Base-by-base conservation (phyloP, 2,888 invertebrate species). In the Alcis repandata region DNA sequence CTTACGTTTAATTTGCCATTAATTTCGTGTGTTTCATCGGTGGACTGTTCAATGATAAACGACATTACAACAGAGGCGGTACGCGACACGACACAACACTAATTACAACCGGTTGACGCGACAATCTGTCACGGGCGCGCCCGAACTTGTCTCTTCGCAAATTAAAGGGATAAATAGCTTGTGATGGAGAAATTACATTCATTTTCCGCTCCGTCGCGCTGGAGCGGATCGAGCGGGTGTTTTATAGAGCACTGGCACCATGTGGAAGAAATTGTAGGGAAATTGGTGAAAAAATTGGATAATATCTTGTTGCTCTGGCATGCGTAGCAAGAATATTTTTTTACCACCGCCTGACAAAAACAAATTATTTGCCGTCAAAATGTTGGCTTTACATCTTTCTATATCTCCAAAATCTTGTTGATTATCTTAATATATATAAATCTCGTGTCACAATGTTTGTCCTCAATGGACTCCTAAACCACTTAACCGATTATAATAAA, bases 111-210 rank as follows among this genome's bases (percentile, higher is more conserved):
- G 72, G 73, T 69, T 77, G 78, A 78, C 76, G 63, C 74, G 72
- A 60, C 76, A 70, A 79, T 80, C 75, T 76, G 73, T 81, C 77
- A 79, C 72, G 63, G 68, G 54, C 69, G 64, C 63, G 56, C 57
- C 68, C 45, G 53, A 65, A 63, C 69, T 68, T 73, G 71, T 72
- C 79, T 73, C 79, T 77, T 76, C 72, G 67, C 74, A 76, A 82
- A 84, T 84, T 84, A 81, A 77, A 74, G 69, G 73, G 76, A 79
- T 82, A 82, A 85, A 80, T 76, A 79, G 72, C 77, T 74, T 71
- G 70, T 72, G 76, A 73, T 78, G 73, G 71, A 70, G 78, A 81
- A 81, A 83, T 83, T 79, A 79, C 77, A 79, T 82, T 77, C 75
- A 83, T 83, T 83, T 80, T 79, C 76, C 77, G 70, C 75, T 60